phyloP scores from a whole-genome alignment of 1,140 invertebrate species.

The Meteorus sp. region DNA sequence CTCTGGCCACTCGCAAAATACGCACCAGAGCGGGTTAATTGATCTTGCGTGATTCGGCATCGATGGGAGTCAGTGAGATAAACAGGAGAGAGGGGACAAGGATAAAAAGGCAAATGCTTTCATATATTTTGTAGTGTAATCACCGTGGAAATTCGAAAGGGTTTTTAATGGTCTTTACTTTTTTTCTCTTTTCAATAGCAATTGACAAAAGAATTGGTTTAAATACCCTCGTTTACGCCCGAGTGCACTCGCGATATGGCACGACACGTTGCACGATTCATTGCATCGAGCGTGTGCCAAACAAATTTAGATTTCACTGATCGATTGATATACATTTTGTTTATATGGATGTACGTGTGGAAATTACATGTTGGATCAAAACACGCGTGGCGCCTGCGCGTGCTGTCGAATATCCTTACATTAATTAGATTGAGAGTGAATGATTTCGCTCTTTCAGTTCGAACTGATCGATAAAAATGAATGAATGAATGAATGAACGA shows the following conservation, averaged over 20 bases:
- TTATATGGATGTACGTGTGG: too few relatives aligned
- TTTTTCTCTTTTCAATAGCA: too few relatives aligned
- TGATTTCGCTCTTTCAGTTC: neutral
- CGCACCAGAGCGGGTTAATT: slow-evolving; percentile 55
- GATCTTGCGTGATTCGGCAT: slow-evolving; percentile 55
- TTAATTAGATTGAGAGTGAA: slow-evolving; percentile 17
- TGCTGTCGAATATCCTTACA: slow-evolving; percentile 4
- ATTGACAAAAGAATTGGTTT: slow-evolving; percentile 15
- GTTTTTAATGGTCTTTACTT: slow-evolving; percentile 37
- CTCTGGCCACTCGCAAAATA: neutral
- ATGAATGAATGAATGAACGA: neutral
- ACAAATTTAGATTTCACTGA: slow-evolving; percentile 19
- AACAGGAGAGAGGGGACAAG: too few relatives aligned
- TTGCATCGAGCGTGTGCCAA: slow-evolving; percentile 8
- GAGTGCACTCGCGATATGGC: slow-evolving; percentile 38
- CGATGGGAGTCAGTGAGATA: neutral
- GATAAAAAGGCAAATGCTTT: too few relatives aligned
- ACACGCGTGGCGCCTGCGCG: slow-evolving; percentile 23
- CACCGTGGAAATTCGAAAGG: slow-evolving; percentile 41
- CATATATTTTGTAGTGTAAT: slow-evolving; percentile 30
- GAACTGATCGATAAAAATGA: neutral
- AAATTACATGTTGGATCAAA: slow-evolving; percentile 21
- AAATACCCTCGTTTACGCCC: slow-evolving; percentile 38
- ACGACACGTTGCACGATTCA: slow-evolving; percentile 28
- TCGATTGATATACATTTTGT: too few relatives aligned